These are phyloP conservation scores for Augochlorella aurata DNA, from an alignment of 2,888 invertebrate species.

Conservation along the genomic window DNA sequence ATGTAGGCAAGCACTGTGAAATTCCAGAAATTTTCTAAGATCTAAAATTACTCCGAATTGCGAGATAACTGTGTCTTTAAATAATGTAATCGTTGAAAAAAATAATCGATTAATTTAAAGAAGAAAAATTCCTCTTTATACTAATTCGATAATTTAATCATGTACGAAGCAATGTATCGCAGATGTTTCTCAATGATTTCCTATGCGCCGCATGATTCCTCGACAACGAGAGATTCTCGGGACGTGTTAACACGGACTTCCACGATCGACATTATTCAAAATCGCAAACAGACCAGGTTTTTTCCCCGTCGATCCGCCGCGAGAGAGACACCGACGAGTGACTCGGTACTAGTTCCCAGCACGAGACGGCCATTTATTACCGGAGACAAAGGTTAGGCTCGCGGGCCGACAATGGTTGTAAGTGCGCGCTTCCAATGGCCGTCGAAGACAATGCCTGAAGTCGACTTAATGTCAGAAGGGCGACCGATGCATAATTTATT, in stretches of 20 bases:
- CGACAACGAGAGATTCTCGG: slow-evolving; percentile 13
- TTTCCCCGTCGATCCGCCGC: slow-evolving; percentile 21
- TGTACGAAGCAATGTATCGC: too few relatives aligned
- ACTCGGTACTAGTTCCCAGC: slow-evolving; percentile 63
- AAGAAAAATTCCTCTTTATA: too few relatives aligned
- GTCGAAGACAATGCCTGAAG: slow-evolving; percentile 67
- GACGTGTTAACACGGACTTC: slow-evolving; percentile 48
- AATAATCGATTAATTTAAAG: too few relatives aligned
- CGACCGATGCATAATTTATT: slow-evolving; percentile 76
- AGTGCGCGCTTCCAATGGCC: slow-evolving; percentile 67
- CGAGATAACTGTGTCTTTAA: too few relatives aligned
- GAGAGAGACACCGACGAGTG: slow-evolving; percentile 29
- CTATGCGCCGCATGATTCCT: neutral
- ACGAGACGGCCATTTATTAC: slow-evolving; percentile 74
- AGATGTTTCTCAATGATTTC: neutral
- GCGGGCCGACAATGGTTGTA: slow-evolving; percentile 70
- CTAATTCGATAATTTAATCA: too few relatives aligned
- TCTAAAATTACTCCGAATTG: too few relatives aligned
- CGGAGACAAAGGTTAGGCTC: slow-evolving; percentile 75
- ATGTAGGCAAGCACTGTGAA: too few relatives aligned
- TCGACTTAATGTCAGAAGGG: slow-evolving; percentile 73
- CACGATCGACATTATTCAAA: slow-evolving; percentile 55
- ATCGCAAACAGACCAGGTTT: slow-evolving; percentile 36
- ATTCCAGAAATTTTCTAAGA: too few relatives aligned
- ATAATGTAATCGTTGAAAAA: too few relatives aligned